These are phyloP conservation scores for Melanerpes aurifrons DNA, from an alignment of 2,113 vertebrate genomes.

Conservation along the genomic window DNA sequence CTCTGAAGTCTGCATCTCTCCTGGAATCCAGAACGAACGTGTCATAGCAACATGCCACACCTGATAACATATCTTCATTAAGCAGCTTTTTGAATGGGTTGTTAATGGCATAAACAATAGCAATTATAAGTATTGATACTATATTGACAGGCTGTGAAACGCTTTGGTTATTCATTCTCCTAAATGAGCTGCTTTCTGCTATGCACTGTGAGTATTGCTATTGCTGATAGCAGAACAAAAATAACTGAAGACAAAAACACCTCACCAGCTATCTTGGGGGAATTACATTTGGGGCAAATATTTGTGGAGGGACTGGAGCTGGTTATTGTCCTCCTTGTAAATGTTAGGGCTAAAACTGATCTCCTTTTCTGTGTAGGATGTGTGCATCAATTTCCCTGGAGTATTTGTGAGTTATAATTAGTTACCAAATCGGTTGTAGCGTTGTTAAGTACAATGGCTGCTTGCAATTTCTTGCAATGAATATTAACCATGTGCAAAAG, in stretches of 20 bases:
- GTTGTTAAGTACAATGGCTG: background rate
- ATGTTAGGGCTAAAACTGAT: background rate
- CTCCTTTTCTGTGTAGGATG: background rate
- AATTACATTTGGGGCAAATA: background rate
- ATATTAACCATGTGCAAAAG: slow-evolving; percentile 21
- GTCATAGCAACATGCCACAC: background rate
- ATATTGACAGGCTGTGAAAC: slow-evolving; percentile 27
- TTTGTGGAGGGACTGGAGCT: background rate
- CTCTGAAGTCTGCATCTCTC: slow-evolving; percentile 13
- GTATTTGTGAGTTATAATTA: background rate
- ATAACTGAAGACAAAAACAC: background rate
- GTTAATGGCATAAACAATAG: slow-evolving; percentile 44
- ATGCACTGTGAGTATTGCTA: background rate
- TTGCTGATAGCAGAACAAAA: background rate
- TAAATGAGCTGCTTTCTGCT: slow-evolving; percentile 24
- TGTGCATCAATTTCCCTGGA: background rate
- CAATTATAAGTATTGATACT: slow-evolving; percentile 50
- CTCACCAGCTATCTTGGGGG: background rate
- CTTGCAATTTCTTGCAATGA: background rate
- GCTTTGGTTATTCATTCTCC: slow-evolving; percentile 6
- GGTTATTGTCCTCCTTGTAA: background rate
- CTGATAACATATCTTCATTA: background rate
- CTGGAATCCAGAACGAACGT: slow-evolving; percentile 22
- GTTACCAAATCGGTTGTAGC: background rate
- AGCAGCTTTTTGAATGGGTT: slow-evolving; percentile 30